Conservation (phyloP, 35 echinoderm and acorn worm genomes). For the Acanthaster planci region DNA sequence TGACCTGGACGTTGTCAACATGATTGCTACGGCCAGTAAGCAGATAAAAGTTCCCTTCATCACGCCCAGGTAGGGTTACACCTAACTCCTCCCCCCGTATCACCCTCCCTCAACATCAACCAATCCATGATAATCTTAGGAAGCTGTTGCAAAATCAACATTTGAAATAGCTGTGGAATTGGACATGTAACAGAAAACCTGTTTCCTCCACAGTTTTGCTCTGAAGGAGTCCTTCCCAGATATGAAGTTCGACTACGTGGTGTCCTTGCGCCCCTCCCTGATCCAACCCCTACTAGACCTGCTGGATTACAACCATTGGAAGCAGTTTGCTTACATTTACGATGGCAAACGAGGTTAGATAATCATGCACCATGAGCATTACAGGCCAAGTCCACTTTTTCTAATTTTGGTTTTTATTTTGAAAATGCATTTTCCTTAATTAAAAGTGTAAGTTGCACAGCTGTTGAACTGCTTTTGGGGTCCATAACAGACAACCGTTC, state of each 20-base stretch:
- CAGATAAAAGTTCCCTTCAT: conserved; percentile 54
- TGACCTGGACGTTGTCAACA: conserved; percentile 24
- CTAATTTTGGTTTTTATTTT: too few species aligned
- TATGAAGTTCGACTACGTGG: conserved; percentile 53
- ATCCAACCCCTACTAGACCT: conserved; percentile 58
- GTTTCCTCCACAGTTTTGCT: conserved; percentile 24
- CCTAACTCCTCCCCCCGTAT: too few species aligned
- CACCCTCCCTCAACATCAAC: too few species aligned
- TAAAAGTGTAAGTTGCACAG: too few species aligned
- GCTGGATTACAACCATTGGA: conserved; percentile 49
- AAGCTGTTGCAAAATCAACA: too few species aligned
- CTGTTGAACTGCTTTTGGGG: too few species aligned
- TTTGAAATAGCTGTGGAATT: too few species aligned
- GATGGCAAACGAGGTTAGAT: conserved; percentile 58
- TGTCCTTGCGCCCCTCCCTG: conserved; percentile 64
- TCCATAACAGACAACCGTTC: too few species aligned
- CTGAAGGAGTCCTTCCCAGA: conserved; percentile 69
- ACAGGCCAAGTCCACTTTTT: too few species aligned
- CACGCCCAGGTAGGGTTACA: background rate
- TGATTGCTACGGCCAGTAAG: conserved; percentile 34
- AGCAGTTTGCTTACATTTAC: conserved; percentile 62
- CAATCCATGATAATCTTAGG: too few species aligned
- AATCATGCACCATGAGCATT: too few species aligned
- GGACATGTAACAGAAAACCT: background rate
- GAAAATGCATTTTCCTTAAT: too few species aligned